A percentile compares a stretch with the other conserved stretches of the same genome.
phyloP scores from a whole-genome alignment of 2,888 invertebrate species.

The Hedychridium roseum region DNA sequence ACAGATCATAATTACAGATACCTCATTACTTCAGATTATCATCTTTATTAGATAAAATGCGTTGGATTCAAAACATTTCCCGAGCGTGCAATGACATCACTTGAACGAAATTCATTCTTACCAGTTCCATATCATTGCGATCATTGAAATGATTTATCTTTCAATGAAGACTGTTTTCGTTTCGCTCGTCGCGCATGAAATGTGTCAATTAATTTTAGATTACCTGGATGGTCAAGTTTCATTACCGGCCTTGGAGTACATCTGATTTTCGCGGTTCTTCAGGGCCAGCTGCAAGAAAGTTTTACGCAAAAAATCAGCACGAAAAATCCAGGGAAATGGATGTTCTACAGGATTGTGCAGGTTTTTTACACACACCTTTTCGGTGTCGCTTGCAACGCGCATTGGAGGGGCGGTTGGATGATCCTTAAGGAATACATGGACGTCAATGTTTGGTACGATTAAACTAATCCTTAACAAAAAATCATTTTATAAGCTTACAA shows the following conservation, averaged over 20 bases:
- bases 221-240: slow-evolving; percentile 64
- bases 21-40: no score
- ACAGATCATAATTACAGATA: no score
- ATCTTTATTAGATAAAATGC: neutral
- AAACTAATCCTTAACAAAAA: slow-evolving; percentile 14
- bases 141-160: neutral
- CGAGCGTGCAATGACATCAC: neutral
- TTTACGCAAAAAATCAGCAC: slow-evolving; percentile 30
- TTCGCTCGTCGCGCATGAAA: no score
- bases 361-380: slow-evolving; percentile 65
- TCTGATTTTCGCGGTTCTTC: slow-evolving; percentile 65
- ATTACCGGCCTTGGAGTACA: slow-evolving; percentile 68
- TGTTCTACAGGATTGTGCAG: slow-evolving; percentile 26
- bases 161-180: neutral
- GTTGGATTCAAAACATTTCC: neutral
- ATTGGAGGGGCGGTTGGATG: slow-evolving; percentile 68
- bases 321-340: slow-evolving; percentile 11
- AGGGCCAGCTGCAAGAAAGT: slow-evolving; percentile 31
- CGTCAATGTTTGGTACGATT: slow-evolving; percentile 34
- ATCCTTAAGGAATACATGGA: slow-evolving; percentile 52
- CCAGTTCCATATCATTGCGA: neutral
- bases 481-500: neutral
- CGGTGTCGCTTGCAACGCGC: slow-evolving; percentile 64
- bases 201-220: slow-evolving; percentile 31
- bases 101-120: neutral